These are phyloP conservation scores for rat (Rattus norvegicus) DNA, from an alignment of 2,113 vertebrate genomes.

Conservation along the genomic window GRCr8 NC_086036.1:16933501-16934000, in stretches of 20 bases:
- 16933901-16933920: not conserved
- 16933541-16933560: constrained; percentile 7
- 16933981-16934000: not conserved
- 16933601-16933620: not conserved
- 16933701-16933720: not conserved
- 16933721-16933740: not conserved
- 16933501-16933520: constrained; percentile 36
- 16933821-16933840: not conserved
- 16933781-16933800: too few relatives aligned
- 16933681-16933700: not conserved
- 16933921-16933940: constrained; percentile 27
- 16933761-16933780: not conserved
- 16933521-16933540: constrained; percentile 11
- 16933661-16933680: not conserved
- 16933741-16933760: not conserved
- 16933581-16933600: not conserved
- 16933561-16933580: constrained; percentile 24
- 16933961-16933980: not conserved
- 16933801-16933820: not conserved
- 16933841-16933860: not conserved
- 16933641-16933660: not conserved
- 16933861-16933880: not conserved
- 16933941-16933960: not conserved
- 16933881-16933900: not conserved
- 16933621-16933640: not conserved